A percentile compares a stretch with the other conserved stretches of the same genome.
Evolutionary conservation across 2,113 vertebrate genomes (phyloP).

Genomic region (Oreochromis aureus): DNA sequence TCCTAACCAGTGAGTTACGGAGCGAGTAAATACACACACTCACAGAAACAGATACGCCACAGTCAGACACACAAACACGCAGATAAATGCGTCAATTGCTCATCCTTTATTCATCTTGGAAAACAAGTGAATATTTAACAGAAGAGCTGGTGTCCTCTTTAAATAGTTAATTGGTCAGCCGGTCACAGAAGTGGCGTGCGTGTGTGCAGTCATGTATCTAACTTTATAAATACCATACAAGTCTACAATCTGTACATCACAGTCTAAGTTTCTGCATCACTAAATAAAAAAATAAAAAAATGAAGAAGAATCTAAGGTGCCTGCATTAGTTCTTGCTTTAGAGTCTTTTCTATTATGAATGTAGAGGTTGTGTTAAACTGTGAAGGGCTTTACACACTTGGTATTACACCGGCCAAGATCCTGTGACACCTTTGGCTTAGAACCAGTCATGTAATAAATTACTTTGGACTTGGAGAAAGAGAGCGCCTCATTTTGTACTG

Average conservation of each 20-base stretch:
- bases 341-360: not conserved
- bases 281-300: not conserved
- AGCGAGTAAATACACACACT: not conserved
- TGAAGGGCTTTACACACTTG: not conserved
- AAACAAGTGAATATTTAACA: slow-evolving; percentile 75
- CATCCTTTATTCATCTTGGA: slow-evolving; percentile 76
- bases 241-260: not conserved
- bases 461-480: not conserved
- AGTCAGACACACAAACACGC: not conserved
- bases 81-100: slow-evolving; percentile 52
- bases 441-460: slow-evolving; percentile 14
- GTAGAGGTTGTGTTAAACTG: not conserved
- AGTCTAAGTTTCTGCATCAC: not conserved
- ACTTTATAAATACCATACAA: not conserved
- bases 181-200: slow-evolving; percentile 25
- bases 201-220: not conserved
- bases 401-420: not conserved
- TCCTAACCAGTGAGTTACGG: not conserved
- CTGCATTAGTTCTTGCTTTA: not conserved
- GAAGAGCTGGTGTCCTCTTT: slow-evolving; percentile 62
- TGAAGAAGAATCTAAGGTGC: not conserved
- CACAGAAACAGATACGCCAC: not conserved
- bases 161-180: slow-evolving; percentile 70
- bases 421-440: not conserved
- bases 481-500: not conserved